Percentiles rank a stretch among this genome's conserved stretches.
phyloP scores from a whole-genome alignment of 2,888 invertebrate species.

The Eristalis pertinax region DNA sequence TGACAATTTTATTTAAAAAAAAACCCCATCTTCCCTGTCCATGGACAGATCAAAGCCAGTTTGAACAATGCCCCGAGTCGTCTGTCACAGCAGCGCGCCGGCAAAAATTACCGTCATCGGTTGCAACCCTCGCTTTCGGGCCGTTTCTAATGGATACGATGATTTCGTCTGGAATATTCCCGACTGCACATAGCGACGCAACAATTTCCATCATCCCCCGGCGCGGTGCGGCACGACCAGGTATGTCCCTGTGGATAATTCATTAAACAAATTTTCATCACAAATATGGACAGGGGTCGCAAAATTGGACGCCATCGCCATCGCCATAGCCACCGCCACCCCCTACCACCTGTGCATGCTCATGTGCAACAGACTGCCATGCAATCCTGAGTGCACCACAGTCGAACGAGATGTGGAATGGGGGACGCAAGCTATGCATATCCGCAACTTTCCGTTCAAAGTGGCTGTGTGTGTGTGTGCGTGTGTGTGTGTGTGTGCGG shows the following conservation, averaged over 20 bases:
- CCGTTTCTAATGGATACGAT: conserved; percentile 13
- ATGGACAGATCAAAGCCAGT: conserved; percentile 1
- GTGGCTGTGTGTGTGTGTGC: neutral
- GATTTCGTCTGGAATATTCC: conserved; percentile 10
- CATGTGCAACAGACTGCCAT: conserved; percentile 66
- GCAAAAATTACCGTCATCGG: neutral
- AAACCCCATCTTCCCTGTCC: neutral
- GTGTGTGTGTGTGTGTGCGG: conserved; percentile 47
- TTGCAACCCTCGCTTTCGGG: neutral
- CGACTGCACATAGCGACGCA: neutral
- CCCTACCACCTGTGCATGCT: conserved; percentile 52
- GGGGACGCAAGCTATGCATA: conserved; percentile 41
- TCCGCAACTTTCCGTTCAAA: conserved; percentile 57
- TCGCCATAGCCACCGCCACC: neutral
- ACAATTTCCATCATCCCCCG: neutral
- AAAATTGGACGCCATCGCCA: conserved; percentile 33
- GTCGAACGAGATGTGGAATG: conserved; percentile 15
- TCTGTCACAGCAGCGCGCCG: conserved; percentile 19
- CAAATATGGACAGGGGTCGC: conserved; percentile 20
- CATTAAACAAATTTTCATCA: conserved; percentile 50
- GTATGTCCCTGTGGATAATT: conserved; percentile 21
- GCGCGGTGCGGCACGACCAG: neutral
- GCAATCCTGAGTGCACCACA: conserved; percentile 1
- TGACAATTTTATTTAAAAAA: neutral
- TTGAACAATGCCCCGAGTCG: neutral